Conservation (phyloP, 2,888 invertebrate species). For the Oegoconia quadripuncta region DNA sequence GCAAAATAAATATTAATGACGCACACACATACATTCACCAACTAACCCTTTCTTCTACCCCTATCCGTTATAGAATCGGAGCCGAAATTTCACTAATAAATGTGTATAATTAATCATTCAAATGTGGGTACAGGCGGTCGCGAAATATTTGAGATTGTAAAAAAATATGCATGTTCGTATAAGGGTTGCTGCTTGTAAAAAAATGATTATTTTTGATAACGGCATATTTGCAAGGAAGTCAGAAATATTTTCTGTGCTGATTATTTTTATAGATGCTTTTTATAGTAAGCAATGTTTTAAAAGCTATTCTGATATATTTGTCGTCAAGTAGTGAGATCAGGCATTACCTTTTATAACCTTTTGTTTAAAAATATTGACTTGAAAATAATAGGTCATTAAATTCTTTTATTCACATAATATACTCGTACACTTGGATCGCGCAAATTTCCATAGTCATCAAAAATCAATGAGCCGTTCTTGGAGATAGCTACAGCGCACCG, state of each 20-base stretch:
- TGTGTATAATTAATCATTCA: conserved; percentile 74
- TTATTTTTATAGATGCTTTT: too few relatives aligned
- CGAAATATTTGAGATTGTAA: conserved; percentile 19
- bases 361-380: too few relatives aligned
- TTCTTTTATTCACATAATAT: too few relatives aligned
- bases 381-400: too few relatives aligned
- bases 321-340: too few relatives aligned
- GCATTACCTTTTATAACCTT: too few relatives aligned
- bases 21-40: conserved; percentile 26
- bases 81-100: conserved; percentile 71
- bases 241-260: too few relatives aligned
- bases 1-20: conserved; percentile 72
- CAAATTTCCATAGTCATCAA: conserved; percentile 49
- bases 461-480: conserved; percentile 65
- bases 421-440: conserved; percentile 13
- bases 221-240: too few relatives aligned
- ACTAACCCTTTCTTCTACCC: conserved; percentile 69
- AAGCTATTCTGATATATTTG: too few relatives aligned
- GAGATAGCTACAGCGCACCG: conserved; percentile 27
- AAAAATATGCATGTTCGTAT: conserved; percentile 19
- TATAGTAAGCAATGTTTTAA: too few relatives aligned
- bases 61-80: conserved; percentile 43
- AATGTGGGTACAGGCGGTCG: conserved; percentile 42
- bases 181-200: conserved; percentile 3
- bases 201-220: too few relatives aligned